Base-by-base conservation (phyloP, 2,113 vertebrate species). In the Ivindomyrus marchei region DNA sequence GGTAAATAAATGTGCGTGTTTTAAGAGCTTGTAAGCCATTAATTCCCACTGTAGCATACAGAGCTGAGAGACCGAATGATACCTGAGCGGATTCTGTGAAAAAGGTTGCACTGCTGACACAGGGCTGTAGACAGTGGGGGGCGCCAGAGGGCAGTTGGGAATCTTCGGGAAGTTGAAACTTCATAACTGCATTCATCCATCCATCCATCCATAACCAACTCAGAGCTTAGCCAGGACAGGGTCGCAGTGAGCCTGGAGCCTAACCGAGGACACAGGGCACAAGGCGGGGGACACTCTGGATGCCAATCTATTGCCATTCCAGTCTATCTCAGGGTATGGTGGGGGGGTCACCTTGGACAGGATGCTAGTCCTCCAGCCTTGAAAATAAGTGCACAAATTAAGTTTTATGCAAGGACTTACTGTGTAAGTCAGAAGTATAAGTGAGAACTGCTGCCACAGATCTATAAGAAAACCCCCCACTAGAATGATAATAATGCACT, bases 401-500 rank as follows among this genome's bases (percentile, higher is more conserved):
- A 24, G 21, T 85, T 1, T 5, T 24, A 85, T 85, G 46, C 19
- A 85, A 45, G 46, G 21, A 47, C 8, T 45, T 45, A 24, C 39
- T 85, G 45, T 45, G 24, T 47, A 85, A 85, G 39, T 24, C 45
- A 84, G 17, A 11, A 84, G 42, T 45, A 45, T 84, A 46, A 84
- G 80, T 66, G n/a, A 66, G 62, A 70, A 70, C 9, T 70, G 27
- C 10, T 31, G n/a, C 62, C 42, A 85, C 46, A 47, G 21, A 7
- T 31, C 39, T 31, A 31, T 31, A 70, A 31, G 10, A 27, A 31
- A 66, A 27, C 3, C 5, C 0, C 62, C 39, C 80, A 84, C 7
- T 84, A 47, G 8, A 84, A 84, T 66, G 27, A n/a, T n/a, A 85
- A 85, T 47, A 85, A 85, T 46, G 83, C 83, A 45, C 83, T 84